Conservation (phyloP, 2,797 vertebrate species). For the Myotis planiceps region DNA sequence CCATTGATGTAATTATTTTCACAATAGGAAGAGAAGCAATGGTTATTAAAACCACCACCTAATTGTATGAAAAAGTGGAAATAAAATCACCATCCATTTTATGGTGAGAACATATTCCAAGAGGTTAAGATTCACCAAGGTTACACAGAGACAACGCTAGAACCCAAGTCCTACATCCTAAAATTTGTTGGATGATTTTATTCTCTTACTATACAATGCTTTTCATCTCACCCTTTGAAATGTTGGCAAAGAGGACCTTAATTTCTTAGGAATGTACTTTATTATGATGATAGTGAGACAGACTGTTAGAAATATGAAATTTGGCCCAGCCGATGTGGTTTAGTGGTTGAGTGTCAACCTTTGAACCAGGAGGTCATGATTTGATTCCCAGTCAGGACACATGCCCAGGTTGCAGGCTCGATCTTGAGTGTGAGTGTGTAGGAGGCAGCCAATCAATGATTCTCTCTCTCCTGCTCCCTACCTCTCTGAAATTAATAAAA, state of each 20-base stretch:
- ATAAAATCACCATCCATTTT: conserved; percentile 10
- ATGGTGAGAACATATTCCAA: not conserved
- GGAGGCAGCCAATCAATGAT: no score
- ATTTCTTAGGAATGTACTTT: conserved; percentile 10
- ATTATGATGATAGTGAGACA: not conserved
- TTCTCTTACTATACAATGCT: not conserved
- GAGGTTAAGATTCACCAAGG: not conserved
- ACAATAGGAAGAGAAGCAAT: not conserved
- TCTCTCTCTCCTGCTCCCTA: no score
- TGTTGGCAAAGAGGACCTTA: not conserved
- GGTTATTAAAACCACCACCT: not conserved
- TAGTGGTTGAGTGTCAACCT: no score
- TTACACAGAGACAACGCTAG: not conserved
- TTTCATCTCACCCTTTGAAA: conserved; percentile 25
- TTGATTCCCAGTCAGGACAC: no score
- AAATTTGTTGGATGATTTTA: not conserved
- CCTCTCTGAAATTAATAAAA: no score
- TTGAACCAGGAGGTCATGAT: no score
- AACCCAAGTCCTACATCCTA: not conserved
- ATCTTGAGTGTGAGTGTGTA: no score
- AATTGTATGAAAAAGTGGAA: not conserved
- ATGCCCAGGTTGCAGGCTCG: no score
- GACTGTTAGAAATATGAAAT: not conserved
- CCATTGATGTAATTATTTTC: not conserved
- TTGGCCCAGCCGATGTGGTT: no score